These are phyloP conservation scores for Ispidina lecontei DNA, from an alignment of 2,797 vertebrate species.

Conservation along the genomic window DNA sequence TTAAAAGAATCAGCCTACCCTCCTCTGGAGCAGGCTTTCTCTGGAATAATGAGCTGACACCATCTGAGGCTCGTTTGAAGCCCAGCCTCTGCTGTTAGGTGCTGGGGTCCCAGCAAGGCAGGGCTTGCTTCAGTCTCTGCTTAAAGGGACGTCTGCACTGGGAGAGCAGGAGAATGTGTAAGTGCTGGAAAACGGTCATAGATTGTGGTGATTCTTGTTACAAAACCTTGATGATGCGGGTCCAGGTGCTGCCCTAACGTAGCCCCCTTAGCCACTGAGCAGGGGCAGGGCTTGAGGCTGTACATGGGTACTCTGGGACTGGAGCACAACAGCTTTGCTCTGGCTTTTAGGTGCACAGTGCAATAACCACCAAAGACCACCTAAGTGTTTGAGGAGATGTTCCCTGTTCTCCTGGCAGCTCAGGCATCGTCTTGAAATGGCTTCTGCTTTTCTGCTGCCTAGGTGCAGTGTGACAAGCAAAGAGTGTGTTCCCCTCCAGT, in stretches of 20 bases:
- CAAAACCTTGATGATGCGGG: neutral
- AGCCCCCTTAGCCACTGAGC: neutral
- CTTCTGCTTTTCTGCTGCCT: neutral
- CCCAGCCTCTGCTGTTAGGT: neutral
- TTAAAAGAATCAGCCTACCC: neutral
- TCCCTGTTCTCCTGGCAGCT: neutral
- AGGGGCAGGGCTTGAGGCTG: neutral
- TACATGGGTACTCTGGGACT: neutral
- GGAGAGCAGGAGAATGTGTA: neutral
- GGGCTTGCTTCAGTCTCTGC: neutral
- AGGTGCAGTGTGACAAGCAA: neutral
- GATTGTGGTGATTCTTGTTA: neutral
- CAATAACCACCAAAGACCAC: neutral
- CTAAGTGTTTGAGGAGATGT: neutral
- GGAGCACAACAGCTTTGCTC: neutral
- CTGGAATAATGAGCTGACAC: slow-evolving; percentile 8
- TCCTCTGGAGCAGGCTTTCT: slow-evolving; percentile 1
- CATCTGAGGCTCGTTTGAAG: neutral
- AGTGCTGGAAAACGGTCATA: neutral
- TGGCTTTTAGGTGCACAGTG: neutral
- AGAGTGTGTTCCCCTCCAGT: neutral
- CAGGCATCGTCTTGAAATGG: neutral
- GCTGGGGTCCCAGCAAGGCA: neutral
- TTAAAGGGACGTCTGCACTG: neutral
- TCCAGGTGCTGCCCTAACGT: neutral